Percentiles rank a stretch among this genome's conserved stretches.
Evolutionary conservation across 2,797 vertebrate genomes (phyloP).

Genomic region (Tangara arthus): DNA sequence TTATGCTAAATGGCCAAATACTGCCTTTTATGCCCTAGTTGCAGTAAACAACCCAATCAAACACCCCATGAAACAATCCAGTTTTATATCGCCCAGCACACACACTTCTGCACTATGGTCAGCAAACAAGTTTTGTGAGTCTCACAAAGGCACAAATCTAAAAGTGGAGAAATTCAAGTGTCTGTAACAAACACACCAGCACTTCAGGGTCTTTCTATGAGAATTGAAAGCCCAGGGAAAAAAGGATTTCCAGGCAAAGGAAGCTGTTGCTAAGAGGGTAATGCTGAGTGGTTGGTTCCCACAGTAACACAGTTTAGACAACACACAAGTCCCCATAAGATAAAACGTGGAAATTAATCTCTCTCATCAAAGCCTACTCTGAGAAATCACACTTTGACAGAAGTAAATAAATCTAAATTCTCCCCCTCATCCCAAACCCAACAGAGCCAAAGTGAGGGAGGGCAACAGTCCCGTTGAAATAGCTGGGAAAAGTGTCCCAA

Average conservation of each 20-base stretch:
- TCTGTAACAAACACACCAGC: neutral
- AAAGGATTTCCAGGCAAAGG: neutral
- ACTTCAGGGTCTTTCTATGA: neutral
- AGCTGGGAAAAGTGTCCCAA: neutral
- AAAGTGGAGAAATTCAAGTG: neutral
- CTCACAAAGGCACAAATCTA: neutral
- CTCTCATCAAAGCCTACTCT: neutral
- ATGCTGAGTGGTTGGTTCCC: neutral
- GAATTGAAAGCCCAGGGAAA: neutral
- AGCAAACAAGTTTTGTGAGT: neutral
- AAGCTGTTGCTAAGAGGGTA: neutral
- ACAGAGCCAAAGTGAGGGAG: neutral
- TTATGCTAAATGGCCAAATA: neutral
- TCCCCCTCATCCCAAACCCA: rapidly evolving
- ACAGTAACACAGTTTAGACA: neutral
- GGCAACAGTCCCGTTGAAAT: neutral
- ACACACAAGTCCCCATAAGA: neutral
- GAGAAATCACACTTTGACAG: neutral
- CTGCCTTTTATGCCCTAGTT: neutral
- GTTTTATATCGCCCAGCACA: neutral
- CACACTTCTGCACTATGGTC: neutral
- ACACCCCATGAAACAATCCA: too few species aligned
- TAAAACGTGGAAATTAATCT: neutral
- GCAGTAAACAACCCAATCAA: neutral
- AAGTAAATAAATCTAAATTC: neutral